Conservation (phyloP, 2,797 vertebrate species). For the Fratercula arctica region DNA sequence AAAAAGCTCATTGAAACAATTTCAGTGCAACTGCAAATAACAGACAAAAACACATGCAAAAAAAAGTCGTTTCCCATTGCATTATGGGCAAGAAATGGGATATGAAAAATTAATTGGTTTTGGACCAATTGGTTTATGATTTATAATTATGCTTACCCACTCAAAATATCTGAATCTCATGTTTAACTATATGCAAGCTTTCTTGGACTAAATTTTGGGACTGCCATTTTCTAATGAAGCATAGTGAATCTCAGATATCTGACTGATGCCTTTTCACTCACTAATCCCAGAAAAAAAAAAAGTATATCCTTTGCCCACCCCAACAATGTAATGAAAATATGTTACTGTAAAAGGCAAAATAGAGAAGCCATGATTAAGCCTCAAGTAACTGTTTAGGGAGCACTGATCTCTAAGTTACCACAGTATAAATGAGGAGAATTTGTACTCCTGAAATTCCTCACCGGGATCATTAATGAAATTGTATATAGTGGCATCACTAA, state of each 20-base stretch:
- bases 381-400: not conserved
- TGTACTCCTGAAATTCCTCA: not conserved
- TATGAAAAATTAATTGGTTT: not conserved
- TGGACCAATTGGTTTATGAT: not conserved
- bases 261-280: not conserved
- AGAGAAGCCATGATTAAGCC: not conserved
- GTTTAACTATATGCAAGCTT: not conserved
- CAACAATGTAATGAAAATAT: not conserved
- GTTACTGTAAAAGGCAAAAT: not conserved
- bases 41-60: no score
- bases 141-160: not conserved
- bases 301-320: not conserved
- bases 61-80: not conserved
- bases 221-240: not conserved
- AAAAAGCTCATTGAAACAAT: not conserved
- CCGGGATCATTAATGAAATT: not conserved
- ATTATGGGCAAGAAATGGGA: not conserved
- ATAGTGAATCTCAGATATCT: not conserved
- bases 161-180: not conserved
- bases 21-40: not conserved
- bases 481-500: not conserved
- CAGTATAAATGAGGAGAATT: not conserved
- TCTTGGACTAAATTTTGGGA: not conserved
- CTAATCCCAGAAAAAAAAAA: not conserved
- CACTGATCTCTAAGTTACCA: not conserved